Evolutionary conservation across 1,140 invertebrate species (phyloP).

Genomic region (Drosophila kohkoa): DNA sequence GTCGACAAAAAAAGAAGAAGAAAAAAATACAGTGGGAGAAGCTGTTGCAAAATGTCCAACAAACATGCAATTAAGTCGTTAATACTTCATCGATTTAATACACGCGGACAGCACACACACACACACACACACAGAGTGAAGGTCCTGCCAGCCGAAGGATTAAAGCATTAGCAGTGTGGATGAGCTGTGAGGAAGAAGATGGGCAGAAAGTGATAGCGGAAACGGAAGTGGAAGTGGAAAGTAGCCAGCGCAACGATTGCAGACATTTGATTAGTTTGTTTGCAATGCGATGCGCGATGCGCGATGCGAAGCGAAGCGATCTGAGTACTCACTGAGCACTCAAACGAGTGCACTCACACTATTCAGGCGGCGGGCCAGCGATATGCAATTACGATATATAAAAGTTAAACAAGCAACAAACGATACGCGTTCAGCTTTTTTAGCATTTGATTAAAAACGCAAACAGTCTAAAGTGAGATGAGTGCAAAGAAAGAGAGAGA

Average conservation of each 20-base stretch:
- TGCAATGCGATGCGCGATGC: conserved; percentile 31
- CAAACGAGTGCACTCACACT: neutral
- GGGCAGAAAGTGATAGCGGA: neutral
- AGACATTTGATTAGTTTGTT: conserved; percentile 82
- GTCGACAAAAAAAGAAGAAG: neutral
- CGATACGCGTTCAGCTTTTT: conserved; percentile 55
- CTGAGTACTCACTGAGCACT: conserved; percentile 15
- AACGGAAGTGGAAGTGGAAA: conserved; percentile 66
- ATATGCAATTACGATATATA: conserved; percentile 83
- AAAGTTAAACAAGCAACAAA: conserved; percentile 72
- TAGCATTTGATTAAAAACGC: conserved; percentile 80
- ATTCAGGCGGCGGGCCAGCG: conserved; percentile 1
- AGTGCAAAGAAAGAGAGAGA: neutral
- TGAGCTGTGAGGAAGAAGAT: conserved; percentile 32
- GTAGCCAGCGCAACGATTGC: conserved; percentile 53
- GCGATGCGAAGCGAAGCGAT: no score
- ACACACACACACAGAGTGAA: neutral
- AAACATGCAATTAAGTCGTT: conserved; percentile 84
- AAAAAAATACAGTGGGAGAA: neutral
- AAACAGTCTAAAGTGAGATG: conserved; percentile 53
- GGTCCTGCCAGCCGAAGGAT: conserved; percentile 57
- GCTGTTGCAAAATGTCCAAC: conserved; percentile 70
- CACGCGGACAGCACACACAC: conserved; percentile 54
- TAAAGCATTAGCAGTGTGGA: conserved; percentile 76
- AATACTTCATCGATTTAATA: conserved; percentile 82